Evolutionary conservation across 2,888 invertebrate species (phyloP), one percentile per base, ranked within the genome.

Genomic region (Smittia aterrima): DNA sequence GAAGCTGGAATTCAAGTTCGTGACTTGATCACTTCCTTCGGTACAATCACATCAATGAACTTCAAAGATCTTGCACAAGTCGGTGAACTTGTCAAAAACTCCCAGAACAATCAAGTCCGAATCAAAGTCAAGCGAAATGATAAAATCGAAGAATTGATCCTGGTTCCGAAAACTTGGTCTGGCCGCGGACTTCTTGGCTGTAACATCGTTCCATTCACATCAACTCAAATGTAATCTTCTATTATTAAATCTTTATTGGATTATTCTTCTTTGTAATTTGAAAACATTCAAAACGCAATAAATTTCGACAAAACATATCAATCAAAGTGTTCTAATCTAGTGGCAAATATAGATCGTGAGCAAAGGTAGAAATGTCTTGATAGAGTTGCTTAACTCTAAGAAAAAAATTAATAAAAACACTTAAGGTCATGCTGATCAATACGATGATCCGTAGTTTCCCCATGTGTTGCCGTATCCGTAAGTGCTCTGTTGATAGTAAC

Each of bases 111-210:
- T 76, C 80, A 82, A 66, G 79, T 89, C 22, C 79, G 82, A 70
- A 79, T 89, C 0, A 86, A 85, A 79, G 79, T 88, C 1, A 84
- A 85, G 78, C 83, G 92, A 41, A 85, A 83, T 4, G 81, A 81
- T 0, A 81, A 85, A 54, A 80, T 86, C 6, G 77, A 88, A 7
- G 85, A 85, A 73, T 78, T 92, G 54, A 84, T 85, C 2, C 83
- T 95, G 68, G 87, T 87, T 11, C 94, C 94, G 0, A 86, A 87
- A 77, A 86, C 86, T 9, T 95, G 94, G 95, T 84, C 84, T 76
- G 94, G 94, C 68, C 88, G 89, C 75, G 93, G 93, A 0, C 82
- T 94, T 74, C 85, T 95, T 38, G 95, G 92, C 1, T 90, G 90
- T 80, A 89, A 87, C 78, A 86, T 91, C 77, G 67, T 67, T 40